phyloP scores from a whole-genome alignment of 2,113 vertebrate genomes.

The Pedetes capensis region DNA sequence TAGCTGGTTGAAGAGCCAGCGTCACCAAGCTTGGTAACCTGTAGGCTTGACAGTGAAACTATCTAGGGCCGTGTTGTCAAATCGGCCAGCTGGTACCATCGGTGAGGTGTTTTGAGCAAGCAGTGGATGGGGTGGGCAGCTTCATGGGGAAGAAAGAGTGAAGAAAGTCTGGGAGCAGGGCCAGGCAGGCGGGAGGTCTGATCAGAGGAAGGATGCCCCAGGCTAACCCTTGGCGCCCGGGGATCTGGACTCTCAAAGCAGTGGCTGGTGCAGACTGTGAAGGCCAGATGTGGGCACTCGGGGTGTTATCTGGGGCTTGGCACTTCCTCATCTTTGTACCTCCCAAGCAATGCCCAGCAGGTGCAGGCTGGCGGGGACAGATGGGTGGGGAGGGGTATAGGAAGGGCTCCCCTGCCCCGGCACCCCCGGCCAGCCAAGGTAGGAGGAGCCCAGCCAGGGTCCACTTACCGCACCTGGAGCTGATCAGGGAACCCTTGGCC shows the following conservation, averaged over 20 bases:
- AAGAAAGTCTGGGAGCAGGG: background rate
- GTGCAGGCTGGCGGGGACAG: fast-evolving
- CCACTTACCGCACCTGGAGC: background rate
- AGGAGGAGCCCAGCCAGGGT: background rate
- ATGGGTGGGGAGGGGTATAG: too few species aligned
- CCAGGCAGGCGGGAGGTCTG: background rate
- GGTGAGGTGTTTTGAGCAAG: background rate
- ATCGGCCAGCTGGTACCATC: fast-evolving
- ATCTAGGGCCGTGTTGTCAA: fast-evolving
- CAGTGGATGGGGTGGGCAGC: fast-evolving
- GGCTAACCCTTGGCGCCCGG: too few species aligned
- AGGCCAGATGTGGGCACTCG: fast-evolving
- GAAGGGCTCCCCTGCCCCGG: too few species aligned
- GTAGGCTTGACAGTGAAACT: fast-evolving
- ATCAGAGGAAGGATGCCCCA: fast-evolving
- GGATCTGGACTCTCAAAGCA: background rate
- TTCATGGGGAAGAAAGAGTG: background rate
- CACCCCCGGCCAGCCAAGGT: background rate
- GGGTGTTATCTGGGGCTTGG: too few species aligned
- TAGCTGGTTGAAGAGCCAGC: background rate
- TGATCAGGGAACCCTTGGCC: background rate
- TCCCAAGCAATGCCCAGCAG: background rate
- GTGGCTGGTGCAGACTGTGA: too few species aligned
- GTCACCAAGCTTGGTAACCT: too few species aligned
- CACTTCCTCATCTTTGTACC: background rate